These are phyloP conservation scores for Pao palembangensis DNA, from an alignment of 2,113 vertebrate species.

Conservation along the genomic window DNA sequence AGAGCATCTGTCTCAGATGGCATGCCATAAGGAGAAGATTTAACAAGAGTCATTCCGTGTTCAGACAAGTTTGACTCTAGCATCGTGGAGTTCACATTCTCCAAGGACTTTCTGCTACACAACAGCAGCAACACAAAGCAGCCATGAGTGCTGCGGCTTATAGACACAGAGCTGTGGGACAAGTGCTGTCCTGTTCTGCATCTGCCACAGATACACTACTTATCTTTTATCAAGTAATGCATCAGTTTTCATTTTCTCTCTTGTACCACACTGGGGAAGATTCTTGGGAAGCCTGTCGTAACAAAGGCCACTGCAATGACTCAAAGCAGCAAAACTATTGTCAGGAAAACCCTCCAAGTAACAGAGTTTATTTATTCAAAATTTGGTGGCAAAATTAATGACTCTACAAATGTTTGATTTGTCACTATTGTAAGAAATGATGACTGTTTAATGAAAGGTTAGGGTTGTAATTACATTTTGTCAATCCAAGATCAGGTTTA, in stretches of 20 bases:
- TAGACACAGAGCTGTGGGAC: conserved; percentile 1
- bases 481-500: too few species aligned
- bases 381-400: too few species aligned
- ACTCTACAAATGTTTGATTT: too few species aligned
- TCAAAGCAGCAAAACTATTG: not conserved
- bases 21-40: not conserved
- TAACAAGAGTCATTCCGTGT: conserved; percentile 24
- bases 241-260: conserved; percentile 9
- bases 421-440: not conserved
- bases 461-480: too few species aligned
- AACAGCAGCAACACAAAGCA: not conserved
- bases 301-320: conserved; percentile 22
- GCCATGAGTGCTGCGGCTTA: not conserved
- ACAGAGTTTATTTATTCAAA: too few species aligned
- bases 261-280: conserved; percentile 37
- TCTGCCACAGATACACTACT: conserved; percentile 1
- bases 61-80: not conserved
- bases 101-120: not conserved
- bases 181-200: conserved; percentile 23
- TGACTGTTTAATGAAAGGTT: not conserved
- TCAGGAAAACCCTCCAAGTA: not conserved
- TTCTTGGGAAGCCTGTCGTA: conserved; percentile 40
- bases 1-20: conserved; percentile 1
- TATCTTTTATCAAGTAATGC: conserved; percentile 23
- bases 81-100: not conserved